Evolutionary conservation across 2,888 invertebrate species (phyloP).

Genomic region (Melolontha melolontha): DNA sequence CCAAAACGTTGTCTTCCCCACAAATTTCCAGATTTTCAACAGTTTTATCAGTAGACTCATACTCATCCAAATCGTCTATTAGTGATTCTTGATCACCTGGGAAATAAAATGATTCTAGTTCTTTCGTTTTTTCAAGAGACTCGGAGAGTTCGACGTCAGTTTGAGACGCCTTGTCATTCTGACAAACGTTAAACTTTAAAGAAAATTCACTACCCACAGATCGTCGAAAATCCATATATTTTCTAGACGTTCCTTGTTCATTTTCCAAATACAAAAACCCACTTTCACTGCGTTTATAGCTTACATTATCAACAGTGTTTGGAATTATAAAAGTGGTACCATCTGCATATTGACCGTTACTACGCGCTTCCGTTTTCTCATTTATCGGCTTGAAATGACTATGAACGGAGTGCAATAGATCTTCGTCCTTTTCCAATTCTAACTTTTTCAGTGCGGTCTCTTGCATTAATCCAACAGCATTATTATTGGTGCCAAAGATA

Average conservation of each 20-base stretch:
- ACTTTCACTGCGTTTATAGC: conserved; percentile 75
- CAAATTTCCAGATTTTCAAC: conserved; percentile 48
- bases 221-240: conserved; percentile 69
- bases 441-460: conserved; percentile 38
- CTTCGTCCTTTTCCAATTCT: conserved; percentile 46
- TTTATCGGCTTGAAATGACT: conserved; percentile 89
- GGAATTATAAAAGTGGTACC: conserved; percentile 80
- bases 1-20: conserved; percentile 52
- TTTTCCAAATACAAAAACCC: conserved; percentile 72
- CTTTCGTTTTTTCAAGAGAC: not conserved
- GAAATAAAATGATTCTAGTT: conserved; percentile 37
- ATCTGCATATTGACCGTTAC: conserved; percentile 71
- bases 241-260: conserved; percentile 65
- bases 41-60: conserved; percentile 43
- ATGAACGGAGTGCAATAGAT: conserved; percentile 69
- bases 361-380: conserved; percentile 59
- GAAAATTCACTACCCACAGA: conserved; percentile 59
- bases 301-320: conserved; percentile 72
- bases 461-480: conserved; percentile 37
- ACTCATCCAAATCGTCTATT: conserved; percentile 41
- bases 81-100: conserved; percentile 55
- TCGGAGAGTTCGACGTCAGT: conserved; percentile 63
- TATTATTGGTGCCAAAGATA: conserved; percentile 44
- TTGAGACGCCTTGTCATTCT: conserved; percentile 71
- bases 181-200: conserved; percentile 77